phyloP scores from a whole-genome alignment of 1,140 invertebrate species.

The Pseudomyrmex gracilis region DNA sequence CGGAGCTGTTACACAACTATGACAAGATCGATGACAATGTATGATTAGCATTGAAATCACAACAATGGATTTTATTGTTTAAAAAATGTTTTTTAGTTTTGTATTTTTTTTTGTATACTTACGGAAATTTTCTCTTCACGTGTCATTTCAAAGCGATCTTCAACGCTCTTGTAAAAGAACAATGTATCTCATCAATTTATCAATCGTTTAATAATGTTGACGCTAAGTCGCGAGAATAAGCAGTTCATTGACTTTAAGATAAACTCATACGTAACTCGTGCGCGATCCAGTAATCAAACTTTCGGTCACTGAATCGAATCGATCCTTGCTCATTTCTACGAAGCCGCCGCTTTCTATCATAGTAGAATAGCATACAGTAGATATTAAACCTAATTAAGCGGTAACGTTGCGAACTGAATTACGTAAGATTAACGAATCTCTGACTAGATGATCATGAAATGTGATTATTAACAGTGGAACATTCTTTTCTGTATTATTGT shows the following conservation, averaged over 20 bases:
- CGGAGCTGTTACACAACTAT: not conserved
- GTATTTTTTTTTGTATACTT: no score
- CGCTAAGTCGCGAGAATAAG: not conserved
- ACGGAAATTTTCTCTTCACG: not conserved
- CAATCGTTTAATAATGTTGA: not conserved
- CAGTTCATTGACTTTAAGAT: slow-evolving; percentile 26
- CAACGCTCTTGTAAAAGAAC: not conserved
- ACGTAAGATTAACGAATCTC: slow-evolving; percentile 8
- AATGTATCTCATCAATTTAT: not conserved
- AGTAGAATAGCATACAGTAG: not conserved
- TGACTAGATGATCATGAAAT: not conserved
- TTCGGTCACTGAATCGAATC: slow-evolving; percentile 1
- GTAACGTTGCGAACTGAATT: slow-evolving; percentile 17
- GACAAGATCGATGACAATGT: no score
- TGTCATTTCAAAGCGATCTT: not conserved
- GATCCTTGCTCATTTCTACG: slow-evolving; percentile 19
- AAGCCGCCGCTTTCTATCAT: slow-evolving; percentile 30
- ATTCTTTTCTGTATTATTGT: not conserved
- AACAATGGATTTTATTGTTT: not conserved
- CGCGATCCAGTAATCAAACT: slow-evolving; percentile 10
- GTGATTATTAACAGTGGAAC: not conserved
- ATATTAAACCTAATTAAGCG: slow-evolving; percentile 25
- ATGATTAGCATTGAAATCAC: slow-evolving; percentile 2
- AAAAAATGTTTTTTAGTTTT: no score
- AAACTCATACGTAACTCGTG: not conserved